phyloP scores from a whole-genome alignment of 2,113 vertebrate genomes.

The Pelusios castaneus region DNA sequence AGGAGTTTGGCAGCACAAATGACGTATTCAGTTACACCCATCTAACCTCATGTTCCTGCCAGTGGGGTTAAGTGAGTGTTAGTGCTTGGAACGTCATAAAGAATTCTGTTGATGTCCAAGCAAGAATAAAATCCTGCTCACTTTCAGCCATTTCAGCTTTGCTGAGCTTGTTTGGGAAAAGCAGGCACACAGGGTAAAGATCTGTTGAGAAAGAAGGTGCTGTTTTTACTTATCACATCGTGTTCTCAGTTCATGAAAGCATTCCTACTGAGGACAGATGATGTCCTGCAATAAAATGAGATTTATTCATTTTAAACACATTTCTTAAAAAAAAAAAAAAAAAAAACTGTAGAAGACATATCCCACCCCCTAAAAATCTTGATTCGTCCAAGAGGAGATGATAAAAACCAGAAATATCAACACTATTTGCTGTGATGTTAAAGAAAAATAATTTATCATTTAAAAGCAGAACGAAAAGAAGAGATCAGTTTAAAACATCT shows the following conservation, averaged over 20 bases:
- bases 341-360: neutral
- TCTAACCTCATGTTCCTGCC: neutral
- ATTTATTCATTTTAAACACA: neutral
- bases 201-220: neutral
- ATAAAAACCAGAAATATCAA: neutral
- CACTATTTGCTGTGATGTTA: neutral
- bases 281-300: neutral
- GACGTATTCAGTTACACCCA: neutral
- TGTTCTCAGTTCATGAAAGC: neutral
- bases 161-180: neutral
- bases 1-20: neutral
- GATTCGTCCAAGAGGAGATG: neutral
- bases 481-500: neutral
- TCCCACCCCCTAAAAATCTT: neutral
- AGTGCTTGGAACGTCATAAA: neutral
- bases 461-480: neutral
- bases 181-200: neutral
- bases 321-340: no score
- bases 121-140: neutral
- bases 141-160: neutral
- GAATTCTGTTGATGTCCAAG: neutral
- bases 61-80: neutral
- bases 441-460: neutral
- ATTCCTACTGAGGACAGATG: neutral
- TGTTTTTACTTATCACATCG: neutral